Evolutionary conservation across 2,797 vertebrate genomes (phyloP).

Genomic region (Leptatherina wallacei): DNA sequence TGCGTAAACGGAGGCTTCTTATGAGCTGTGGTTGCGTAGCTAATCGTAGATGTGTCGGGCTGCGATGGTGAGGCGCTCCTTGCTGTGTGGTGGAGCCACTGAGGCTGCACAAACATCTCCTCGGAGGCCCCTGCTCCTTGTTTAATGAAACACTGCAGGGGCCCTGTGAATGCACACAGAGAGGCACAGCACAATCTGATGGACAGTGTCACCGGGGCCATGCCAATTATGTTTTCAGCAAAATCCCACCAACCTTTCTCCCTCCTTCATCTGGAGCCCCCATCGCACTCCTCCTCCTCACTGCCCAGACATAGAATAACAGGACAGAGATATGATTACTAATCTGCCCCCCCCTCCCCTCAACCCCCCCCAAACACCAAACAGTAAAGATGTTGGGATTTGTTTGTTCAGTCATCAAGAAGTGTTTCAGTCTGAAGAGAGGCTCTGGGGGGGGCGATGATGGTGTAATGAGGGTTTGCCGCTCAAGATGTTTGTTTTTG

Average conservation of each 20-base stretch:
- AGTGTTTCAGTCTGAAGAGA: constrained; percentile 74
- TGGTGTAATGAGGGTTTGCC: constrained; percentile 68
- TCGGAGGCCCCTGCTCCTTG: constrained; percentile 73
- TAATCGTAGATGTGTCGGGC: constrained; percentile 63
- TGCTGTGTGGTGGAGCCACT: constrained; percentile 75
- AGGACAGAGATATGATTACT: constrained; percentile 79
- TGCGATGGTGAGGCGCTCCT: constrained; percentile 61
- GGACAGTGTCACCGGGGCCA: constrained; percentile 77
- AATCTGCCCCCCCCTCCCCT: constrained; percentile 58
- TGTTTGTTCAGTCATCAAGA: constrained; percentile 81
- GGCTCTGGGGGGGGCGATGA: constrained; percentile 49
- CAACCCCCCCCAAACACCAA: constrained; percentile 52
- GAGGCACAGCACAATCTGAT: constrained; percentile 73
- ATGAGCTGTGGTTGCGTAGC: constrained; percentile 55
- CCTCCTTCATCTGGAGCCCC: constrained; percentile 47
- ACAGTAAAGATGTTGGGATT: constrained; percentile 71
- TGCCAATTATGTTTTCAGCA: constrained; percentile 82
- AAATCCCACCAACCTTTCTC: constrained; percentile 54
- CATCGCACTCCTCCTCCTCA: constrained; percentile 37
- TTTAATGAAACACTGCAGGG: constrained; percentile 81
- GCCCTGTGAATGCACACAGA: constrained; percentile 69
- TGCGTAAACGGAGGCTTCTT: constrained; percentile 42
- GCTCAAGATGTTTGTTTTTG: constrained; percentile 77
- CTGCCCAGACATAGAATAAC: constrained; percentile 76
- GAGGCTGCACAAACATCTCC: constrained; percentile 80